Evolutionary conservation across 2,113 vertebrate genomes (phyloP), one percentile per base, ranked within the genome.

Genomic region (Dicaeum eximium): DNA sequence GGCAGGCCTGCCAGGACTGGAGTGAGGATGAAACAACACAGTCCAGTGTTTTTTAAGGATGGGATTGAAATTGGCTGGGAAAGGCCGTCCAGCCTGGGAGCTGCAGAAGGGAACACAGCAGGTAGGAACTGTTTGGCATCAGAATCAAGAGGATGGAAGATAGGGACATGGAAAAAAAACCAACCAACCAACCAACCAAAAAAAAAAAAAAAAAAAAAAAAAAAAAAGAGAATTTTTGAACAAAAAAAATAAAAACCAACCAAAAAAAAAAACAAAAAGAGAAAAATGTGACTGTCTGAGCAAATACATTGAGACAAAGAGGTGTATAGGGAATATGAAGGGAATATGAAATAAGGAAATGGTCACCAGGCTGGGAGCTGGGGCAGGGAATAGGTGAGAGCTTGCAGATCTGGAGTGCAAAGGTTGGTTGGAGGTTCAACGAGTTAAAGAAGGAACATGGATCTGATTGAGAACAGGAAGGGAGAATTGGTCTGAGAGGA

Each of bases 31-130:
- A 57, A 89, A 18, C 7, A 74, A 35, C 27, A 16, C 65, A 23
- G 42, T 47, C 20, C 61, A 12, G 20, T 77, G 11, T 17, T 80
- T 84, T 51, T 27, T 56, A 61, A 80, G 40, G 61, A 69, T 40
- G 33, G 50, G 67, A 33, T 10, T 69, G 37, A 75, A 93, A 69
- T 33, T 90, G 75, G 54, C 75, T 57, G 33, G 67, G 62, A 93
- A 88, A 75, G 24, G 28, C 79, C 60, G 42, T 72, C 65, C 24
- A 47, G 74, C 30, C 51, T 75, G 57, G 40, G 48, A 75, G 71
- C 44, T 92, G 75, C 88, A 65, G 86, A 86, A 90, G 67, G 62
- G 84, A 80, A 48, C 31, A 67, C 53, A 90, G 82, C 88, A 95
- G 66, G 88, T 86, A 42, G 50, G 53, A 79, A 51, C 0, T 5